These are phyloP conservation scores for Stegostoma tigrinum DNA, from an alignment of 2,113 vertebrate genomes.

Conservation along the genomic window DNA sequence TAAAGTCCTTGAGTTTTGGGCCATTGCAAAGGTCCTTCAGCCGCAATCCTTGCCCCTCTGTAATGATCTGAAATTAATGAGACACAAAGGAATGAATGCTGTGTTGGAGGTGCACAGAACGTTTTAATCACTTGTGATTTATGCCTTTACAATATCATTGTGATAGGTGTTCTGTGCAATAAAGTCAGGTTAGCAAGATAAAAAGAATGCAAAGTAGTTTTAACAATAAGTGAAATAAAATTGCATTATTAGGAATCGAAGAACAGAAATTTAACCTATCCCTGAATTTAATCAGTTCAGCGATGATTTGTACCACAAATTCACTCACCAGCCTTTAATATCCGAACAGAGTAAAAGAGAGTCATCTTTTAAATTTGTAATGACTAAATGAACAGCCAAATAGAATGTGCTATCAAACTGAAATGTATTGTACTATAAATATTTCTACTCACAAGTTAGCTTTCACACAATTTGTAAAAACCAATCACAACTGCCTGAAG, in stretches of 20 bases:
- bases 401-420: neutral
- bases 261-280: neutral
- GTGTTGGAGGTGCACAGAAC: neutral
- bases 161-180: neutral
- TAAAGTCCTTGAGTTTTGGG: conserved; percentile 57
- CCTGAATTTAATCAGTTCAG: neutral
- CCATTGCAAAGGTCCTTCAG: conserved; percentile 66
- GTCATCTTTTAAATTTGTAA: neutral
- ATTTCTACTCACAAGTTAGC: neutral
- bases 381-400: neutral
- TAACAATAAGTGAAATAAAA: neutral
- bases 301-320: neutral
- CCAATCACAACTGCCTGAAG: neutral
- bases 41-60: conserved; percentile 64
- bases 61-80: conserved; percentile 58
- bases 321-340: neutral
- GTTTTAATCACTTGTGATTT: neutral
- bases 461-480: neutral
- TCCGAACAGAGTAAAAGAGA: neutral
- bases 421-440: neutral
- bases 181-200: neutral
- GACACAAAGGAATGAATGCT: neutral
- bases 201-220: neutral
- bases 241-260: neutral
- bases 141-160: neutral